Percentiles rank a stretch among this genome's conserved stretches.
Evolutionary conservation across 2,888 invertebrate species (phyloP).

Genomic region (Mythimna pallens): DNA sequence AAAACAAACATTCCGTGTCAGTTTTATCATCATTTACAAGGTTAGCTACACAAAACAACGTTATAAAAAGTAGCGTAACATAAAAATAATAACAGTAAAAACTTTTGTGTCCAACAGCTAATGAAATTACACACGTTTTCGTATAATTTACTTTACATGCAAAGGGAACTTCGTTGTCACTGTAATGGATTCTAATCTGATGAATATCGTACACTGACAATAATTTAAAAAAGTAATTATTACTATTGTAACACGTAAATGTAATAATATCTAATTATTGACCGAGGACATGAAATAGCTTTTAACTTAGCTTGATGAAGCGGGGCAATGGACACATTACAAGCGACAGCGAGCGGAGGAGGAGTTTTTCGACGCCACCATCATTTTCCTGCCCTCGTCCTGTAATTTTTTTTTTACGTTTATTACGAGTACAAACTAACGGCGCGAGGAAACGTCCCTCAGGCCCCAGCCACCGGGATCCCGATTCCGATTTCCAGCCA

Average conservation of each 20-base stretch:
- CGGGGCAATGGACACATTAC: too few species aligned
- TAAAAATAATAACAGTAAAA: constrained; percentile 46
- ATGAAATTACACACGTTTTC: constrained; percentile 52
- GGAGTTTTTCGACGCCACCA: too few species aligned
- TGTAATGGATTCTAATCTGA: constrained; percentile 63
- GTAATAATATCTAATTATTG: constrained; percentile 44
- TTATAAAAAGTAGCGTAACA: constrained; percentile 24
- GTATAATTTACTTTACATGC: constrained; percentile 56
- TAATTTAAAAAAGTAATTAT: constrained; percentile 47
- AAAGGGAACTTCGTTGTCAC: constrained; percentile 42
- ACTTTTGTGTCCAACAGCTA: constrained; percentile 39
- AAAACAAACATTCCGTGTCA: neutral
- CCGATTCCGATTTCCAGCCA: too few species aligned
- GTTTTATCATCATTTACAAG: constrained; percentile 21
- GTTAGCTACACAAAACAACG: constrained; percentile 13
- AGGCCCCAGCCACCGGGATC: too few species aligned
- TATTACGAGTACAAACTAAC: too few species aligned
- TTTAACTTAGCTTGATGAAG: constrained; percentile 29
- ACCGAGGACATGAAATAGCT: constrained; percentile 53
- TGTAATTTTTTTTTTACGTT: too few species aligned
- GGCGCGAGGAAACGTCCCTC: too few species aligned
- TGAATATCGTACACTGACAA: constrained; percentile 47
- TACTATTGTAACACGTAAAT: constrained; percentile 25
- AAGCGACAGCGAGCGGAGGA: too few species aligned
- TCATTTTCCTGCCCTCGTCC: too few species aligned